Evolutionary conservation across 2,113 vertebrate species (phyloP).

Genomic region (Bombycilla garrulus): DNA sequence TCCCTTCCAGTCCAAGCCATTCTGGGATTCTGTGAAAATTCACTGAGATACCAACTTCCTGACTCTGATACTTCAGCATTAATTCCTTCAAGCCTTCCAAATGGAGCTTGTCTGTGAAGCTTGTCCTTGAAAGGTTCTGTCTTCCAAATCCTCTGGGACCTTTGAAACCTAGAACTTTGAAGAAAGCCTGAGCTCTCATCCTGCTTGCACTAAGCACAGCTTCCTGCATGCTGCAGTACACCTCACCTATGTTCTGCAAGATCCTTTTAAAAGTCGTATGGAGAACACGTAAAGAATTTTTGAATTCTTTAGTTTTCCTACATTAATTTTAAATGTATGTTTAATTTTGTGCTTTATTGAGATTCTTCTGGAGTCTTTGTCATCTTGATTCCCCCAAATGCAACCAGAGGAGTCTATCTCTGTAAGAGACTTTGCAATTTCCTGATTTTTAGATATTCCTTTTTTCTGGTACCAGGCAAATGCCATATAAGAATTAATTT

Average conservation of each 20-base stretch:
- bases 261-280: not conserved
- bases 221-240: not conserved
- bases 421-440: not conserved
- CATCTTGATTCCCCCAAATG: not conserved
- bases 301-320: not conserved
- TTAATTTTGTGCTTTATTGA: not conserved
- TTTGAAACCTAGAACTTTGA: not conserved
- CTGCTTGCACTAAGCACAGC: not conserved
- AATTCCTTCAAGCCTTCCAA: not conserved
- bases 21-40: not conserved
- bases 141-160: not conserved
- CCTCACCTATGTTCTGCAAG: not conserved
- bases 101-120: not conserved
- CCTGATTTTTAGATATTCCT: not conserved
- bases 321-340: not conserved
- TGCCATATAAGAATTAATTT: not conserved
- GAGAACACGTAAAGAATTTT: not conserved
- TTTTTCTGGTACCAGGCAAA: not conserved
- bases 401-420: not conserved
- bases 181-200: not conserved
- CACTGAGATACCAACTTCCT: not conserved
- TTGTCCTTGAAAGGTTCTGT: not conserved
- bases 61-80: not conserved
- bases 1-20: not conserved
- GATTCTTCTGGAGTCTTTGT: not conserved